phyloP scores from a whole-genome alignment of 2,113 vertebrate species.

The Mus spicilegus region DNA sequence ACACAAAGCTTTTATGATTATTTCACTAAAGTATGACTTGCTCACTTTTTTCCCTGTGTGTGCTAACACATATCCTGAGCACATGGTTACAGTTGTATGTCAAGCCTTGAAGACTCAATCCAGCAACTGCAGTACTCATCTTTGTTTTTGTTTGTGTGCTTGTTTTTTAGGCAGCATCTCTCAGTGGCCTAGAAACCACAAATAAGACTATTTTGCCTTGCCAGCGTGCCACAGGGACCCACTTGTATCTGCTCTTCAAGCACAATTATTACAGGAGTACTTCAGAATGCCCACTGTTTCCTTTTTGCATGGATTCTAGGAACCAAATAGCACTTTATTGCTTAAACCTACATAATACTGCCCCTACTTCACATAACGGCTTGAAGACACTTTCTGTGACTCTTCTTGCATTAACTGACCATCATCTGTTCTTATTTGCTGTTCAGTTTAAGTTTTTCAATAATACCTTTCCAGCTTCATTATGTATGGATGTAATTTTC shows the following conservation, averaged over 20 bases:
- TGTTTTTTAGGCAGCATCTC: background rate
- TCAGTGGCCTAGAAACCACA: background rate
- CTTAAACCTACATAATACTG: background rate
- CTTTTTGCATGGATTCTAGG: background rate
- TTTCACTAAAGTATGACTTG: background rate
- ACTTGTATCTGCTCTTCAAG: background rate
- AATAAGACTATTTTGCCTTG: background rate
- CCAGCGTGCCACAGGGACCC: too few species aligned
- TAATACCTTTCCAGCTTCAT: background rate
- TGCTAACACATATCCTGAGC: background rate
- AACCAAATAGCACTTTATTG: background rate
- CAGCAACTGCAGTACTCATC: background rate
- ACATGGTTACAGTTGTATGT: background rate
- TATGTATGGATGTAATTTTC: background rate
- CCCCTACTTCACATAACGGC: too few species aligned
- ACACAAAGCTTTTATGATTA: background rate
- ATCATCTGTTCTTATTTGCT: background rate
- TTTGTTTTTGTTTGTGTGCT: background rate
- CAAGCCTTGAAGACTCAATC: background rate
- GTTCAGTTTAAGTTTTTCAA: background rate
- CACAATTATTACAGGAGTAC: background rate
- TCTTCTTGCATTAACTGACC: background rate
- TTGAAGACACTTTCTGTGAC: too few species aligned
- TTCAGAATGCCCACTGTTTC: rapidly evolving
- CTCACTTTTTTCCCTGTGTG: background rate